phyloP scores from a whole-genome alignment of 2,888 invertebrate genomes.

The Rhingia campestris region DNA sequence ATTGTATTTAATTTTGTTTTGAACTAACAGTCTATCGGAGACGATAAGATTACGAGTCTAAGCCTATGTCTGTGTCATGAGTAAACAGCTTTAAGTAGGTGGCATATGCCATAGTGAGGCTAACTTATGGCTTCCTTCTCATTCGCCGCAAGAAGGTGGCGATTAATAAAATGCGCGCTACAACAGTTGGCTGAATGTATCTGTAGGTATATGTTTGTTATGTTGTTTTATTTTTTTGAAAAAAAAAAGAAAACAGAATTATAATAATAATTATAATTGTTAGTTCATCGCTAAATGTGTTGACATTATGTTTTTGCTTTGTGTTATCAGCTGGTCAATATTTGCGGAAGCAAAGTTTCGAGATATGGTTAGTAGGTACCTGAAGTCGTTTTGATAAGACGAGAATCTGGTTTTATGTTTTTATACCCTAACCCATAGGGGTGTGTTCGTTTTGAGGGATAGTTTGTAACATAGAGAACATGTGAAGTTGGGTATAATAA shows the following conservation, averaged over 20 bases:
- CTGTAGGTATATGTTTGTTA: background rate
- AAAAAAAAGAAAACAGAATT: background rate
- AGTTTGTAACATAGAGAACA: no score
- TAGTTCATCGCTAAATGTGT: background rate
- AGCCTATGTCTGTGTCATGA: background rate
- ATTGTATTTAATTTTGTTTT: slow-evolving; percentile 17
- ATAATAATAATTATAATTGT: background rate
- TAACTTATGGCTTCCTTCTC: slow-evolving; percentile 38
- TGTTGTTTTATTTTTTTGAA: background rate
- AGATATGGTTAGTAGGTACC: background rate
- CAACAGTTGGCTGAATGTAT: no score
- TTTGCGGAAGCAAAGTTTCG: slow-evolving; percentile 29
- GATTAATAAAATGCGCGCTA: no score
- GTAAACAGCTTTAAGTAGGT: slow-evolving; percentile 43
- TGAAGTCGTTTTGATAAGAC: background rate
- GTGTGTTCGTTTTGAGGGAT: no score
- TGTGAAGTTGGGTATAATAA: no score
- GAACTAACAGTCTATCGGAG: background rate
- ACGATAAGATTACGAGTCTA: slow-evolving; percentile 40
- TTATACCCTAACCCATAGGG: no score
- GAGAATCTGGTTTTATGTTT: no score
- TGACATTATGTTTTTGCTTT: no score
- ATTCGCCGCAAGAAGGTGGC: background rate
- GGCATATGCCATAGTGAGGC: slow-evolving; percentile 5
- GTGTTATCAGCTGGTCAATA: slow-evolving; percentile 20